Conservation (phyloP, 2,797 vertebrate species). For the Graptemys geographica region DNA sequence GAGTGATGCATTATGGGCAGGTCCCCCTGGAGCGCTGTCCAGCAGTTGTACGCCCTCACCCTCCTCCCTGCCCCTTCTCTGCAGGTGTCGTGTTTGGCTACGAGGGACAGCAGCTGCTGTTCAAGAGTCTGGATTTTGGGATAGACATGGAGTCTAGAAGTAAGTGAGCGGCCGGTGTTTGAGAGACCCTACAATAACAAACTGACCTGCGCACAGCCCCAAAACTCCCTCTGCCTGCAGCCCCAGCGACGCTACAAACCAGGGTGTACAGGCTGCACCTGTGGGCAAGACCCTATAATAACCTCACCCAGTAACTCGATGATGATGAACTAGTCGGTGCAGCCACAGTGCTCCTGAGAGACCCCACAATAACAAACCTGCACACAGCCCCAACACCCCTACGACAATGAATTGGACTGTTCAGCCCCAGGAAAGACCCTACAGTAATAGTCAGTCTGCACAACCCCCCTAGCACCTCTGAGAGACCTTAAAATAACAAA, state of each 20-base stretch:
- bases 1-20: not conserved
- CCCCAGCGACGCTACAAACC: not conserved
- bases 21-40: not conserved
- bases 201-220: not conserved
- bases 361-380: not conserved
- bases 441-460: not conserved
- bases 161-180: conserved; percentile 75
- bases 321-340: not conserved
- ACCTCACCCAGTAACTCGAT: not conserved
- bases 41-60: not conserved
- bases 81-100: conserved; percentile 91
- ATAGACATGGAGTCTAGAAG: conserved; percentile 95
- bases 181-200: not conserved
- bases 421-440: not conserved
- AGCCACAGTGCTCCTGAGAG: not conserved
- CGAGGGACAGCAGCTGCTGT: conserved; percentile 86
- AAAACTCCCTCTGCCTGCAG: too few relatives aligned
- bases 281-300: not conserved
- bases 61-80: not conserved
- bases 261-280: not conserved
- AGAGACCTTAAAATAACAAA: not conserved
- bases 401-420: not conserved
- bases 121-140: conserved; percentile 93
- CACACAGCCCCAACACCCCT: not conserved
- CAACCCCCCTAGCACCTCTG: not conserved